These are phyloP conservation scores for Thelaira solivaga DNA, from an alignment of 2,888 invertebrate genomes.

Conservation along the genomic window DNA sequence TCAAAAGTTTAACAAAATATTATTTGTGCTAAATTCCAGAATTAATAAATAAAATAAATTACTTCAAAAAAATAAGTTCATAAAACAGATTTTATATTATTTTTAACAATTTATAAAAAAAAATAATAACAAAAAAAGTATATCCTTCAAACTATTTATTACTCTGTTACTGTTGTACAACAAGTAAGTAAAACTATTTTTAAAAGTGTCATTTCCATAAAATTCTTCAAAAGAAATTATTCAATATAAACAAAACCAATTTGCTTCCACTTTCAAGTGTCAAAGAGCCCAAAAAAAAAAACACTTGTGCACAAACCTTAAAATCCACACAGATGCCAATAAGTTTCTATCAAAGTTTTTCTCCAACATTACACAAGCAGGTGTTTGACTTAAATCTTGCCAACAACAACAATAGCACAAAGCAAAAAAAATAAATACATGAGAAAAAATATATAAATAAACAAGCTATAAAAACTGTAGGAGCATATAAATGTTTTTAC, in stretches of 20 bases:
- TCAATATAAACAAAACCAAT: neutral
- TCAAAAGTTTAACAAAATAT: too few relatives aligned
- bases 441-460: too few relatives aligned
- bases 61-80: too few relatives aligned
- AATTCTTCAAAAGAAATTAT: neutral
- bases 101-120: too few relatives aligned
- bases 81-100: too few relatives aligned
- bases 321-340: neutral
- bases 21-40: too few relatives aligned
- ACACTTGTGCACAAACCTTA: neutral
- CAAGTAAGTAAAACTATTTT: neutral
- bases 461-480: constrained; percentile 29
- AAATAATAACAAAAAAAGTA: too few relatives aligned
- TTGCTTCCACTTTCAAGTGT: neutral
- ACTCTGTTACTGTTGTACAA: too few relatives aligned
- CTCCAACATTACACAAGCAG: neutral
- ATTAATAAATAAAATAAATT: too few relatives aligned
- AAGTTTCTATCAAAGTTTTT: constrained; percentile 4
- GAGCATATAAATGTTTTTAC: neutral
- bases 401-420: neutral
- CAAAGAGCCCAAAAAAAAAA: neutral
- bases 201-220: neutral
- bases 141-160: too few relatives aligned
- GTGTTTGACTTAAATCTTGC: constrained; percentile 4
- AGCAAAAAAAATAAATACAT: too few relatives aligned